These are phyloP conservation scores for Diorhabda sublineata DNA, from an alignment of 1,140 invertebrate genomes.

Conservation along the genomic window DNA sequence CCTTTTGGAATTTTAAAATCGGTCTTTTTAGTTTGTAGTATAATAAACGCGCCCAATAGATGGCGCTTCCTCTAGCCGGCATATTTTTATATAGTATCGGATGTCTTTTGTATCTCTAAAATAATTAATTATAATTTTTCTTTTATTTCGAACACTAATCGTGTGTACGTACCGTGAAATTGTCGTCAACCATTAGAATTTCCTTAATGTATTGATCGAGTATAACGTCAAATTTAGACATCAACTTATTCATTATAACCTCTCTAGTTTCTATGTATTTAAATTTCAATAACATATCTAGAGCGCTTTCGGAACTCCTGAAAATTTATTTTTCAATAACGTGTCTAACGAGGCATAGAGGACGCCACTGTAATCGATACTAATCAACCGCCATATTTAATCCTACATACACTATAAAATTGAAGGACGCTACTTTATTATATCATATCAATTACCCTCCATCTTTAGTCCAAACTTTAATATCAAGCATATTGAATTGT, in stretches of 20 bases:
- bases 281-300: slow-evolving; percentile 76
- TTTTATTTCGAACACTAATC: neutral
- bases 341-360: too few species aligned
- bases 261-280: slow-evolving; percentile 71
- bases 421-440: too few species aligned
- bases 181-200: slow-evolving; percentile 62
- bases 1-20: slow-evolving; percentile 69
- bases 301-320: slow-evolving; percentile 72
- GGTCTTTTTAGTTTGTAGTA: slow-evolving; percentile 74
- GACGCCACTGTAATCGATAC: too few species aligned
- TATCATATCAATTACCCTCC: too few species aligned
- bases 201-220: slow-evolving; percentile 80
- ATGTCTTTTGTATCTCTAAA: slow-evolving; percentile 62
- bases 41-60: slow-evolving; percentile 76
- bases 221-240: slow-evolving; percentile 80
- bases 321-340: slow-evolving; percentile 19
- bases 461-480: too few species aligned
- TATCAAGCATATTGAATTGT: too few species aligned
- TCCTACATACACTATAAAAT: too few species aligned
- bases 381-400: too few species aligned
- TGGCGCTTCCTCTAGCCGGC: slow-evolving; percentile 72
- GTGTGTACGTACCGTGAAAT: slow-evolving; percentile 57
- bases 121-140: slow-evolving; percentile 28
- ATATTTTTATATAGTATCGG: slow-evolving; percentile 74
- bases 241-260: slow-evolving; percentile 65